Percentiles rank a stretch among this genome's conserved stretches.
These are phyloP conservation scores for Nymphalis c-album DNA, from an alignment of 2,888 invertebrate genomes.

Conservation along the genomic window DNA sequence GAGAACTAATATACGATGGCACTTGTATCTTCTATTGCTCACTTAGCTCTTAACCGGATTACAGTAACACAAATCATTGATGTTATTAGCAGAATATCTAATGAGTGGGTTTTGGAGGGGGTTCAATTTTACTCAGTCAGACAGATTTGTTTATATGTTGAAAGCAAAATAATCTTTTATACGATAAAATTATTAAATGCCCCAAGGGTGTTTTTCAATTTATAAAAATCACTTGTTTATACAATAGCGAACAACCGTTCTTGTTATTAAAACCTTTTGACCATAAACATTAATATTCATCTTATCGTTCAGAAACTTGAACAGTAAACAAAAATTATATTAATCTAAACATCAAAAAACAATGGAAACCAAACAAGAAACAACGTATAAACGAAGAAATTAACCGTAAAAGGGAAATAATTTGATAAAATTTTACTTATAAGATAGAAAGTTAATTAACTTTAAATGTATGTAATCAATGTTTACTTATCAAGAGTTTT, in stretches of 20 bases:
- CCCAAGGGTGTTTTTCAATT: too few species aligned
- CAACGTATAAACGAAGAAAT: neutral
- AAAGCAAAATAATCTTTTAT: too few species aligned
- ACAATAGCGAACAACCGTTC: neutral
- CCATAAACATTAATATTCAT: conserved; percentile 12
- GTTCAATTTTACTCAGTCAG: too few species aligned
- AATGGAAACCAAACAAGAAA: conserved; percentile 1
- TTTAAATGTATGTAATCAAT: neutral
- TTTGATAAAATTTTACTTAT: conserved; percentile 3
- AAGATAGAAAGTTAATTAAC: conserved; percentile 1
- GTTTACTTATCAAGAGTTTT: neutral
- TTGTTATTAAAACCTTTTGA: conserved; percentile 4
- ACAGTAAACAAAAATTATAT: conserved; percentile 6
- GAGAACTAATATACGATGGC: too few species aligned
- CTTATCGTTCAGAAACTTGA: conserved; percentile 9
- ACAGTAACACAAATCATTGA: too few species aligned
- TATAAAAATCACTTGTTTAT: neutral
- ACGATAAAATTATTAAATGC: too few species aligned
- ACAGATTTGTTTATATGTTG: too few species aligned
- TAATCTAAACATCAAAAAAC: conserved; percentile 8
- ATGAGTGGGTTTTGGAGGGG: too few species aligned
- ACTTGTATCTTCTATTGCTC: too few species aligned
- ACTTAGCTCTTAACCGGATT: too few species aligned
- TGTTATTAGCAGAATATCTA: too few species aligned
- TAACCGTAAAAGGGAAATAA: neutral